Evolutionary conservation across 2,113 vertebrate species (phyloP).

Genomic region (Hylia prasina): DNA sequence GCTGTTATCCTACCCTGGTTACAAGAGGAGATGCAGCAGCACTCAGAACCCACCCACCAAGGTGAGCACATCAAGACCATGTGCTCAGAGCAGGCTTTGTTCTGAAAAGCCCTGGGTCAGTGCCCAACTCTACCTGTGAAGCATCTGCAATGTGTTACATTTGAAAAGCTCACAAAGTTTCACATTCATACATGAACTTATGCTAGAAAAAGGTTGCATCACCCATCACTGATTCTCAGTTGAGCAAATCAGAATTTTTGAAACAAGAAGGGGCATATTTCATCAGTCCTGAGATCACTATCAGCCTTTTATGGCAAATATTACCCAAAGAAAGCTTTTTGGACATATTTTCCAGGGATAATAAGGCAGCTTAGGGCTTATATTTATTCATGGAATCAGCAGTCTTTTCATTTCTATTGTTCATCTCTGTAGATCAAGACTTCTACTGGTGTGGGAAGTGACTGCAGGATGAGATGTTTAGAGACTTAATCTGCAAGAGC

Average conservation of each 20-base stretch:
- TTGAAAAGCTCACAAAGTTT: background rate
- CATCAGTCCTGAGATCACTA: background rate
- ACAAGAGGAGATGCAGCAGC: background rate
- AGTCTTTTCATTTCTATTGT: background rate
- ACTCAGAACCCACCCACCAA: background rate
- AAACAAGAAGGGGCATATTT: background rate
- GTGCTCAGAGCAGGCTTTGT: background rate
- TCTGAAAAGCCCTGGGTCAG: background rate
- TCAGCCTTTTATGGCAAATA: background rate
- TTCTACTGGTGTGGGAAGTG: background rate
- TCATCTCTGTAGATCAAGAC: background rate
- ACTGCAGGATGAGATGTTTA: background rate
- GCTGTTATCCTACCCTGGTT: background rate
- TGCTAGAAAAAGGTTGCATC: background rate
- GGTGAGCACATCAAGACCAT: background rate
- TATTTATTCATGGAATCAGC: slow-evolving; percentile 21
- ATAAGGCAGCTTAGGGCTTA: background rate
- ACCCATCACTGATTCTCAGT: background rate
- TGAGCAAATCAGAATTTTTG: background rate
- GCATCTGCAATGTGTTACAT: background rate
- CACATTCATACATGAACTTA: background rate
- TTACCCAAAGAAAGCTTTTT: background rate
- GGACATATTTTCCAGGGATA: background rate
- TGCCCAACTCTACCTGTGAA: background rate
- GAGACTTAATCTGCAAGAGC: background rate